Conservation (phyloP, 1,140 invertebrate species). For the Temnothorax curvispinosus region DNA sequence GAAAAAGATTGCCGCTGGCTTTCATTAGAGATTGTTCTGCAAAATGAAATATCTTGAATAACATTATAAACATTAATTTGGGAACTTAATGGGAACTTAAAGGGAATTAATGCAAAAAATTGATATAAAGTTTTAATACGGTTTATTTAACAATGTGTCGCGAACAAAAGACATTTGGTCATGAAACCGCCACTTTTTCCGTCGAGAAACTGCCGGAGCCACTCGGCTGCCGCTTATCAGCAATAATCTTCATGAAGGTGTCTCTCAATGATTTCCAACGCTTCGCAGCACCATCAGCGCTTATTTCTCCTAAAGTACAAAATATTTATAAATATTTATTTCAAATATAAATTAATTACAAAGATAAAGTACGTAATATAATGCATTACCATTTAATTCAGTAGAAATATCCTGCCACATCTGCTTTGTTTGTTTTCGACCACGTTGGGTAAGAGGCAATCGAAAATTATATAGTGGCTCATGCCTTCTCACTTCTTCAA, state of each 20-base stretch:
- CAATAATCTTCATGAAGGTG: slow-evolving; percentile 1
- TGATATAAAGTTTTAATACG: not conserved
- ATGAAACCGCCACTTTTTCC: not conserved
- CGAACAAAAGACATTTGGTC: not conserved
- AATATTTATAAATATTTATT: not conserved
- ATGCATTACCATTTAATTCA: not conserved
- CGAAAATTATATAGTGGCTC: not conserved
- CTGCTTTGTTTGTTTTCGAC: not conserved
- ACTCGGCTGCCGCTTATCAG: not conserved
- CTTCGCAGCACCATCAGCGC: not conserved
- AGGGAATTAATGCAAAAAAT: not conserved
- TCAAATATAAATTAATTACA: not conserved
- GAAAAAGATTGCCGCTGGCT: not conserved
- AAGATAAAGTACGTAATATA: not conserved
- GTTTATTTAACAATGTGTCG: not conserved
- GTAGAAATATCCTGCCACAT: not conserved
- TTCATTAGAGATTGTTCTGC: slow-evolving; percentile 3
- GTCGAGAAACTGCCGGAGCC: not conserved
- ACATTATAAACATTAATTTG: not conserved
- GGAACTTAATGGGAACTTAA: too few species aligned
- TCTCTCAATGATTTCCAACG: not conserved
- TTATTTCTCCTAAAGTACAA: slow-evolving; percentile 9
- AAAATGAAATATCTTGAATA: slow-evolving; percentile 13
- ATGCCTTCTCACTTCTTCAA: not conserved
- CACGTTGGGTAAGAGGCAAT: not conserved